phyloP scores from a whole-genome alignment of 1,140 invertebrate genomes.

The Saxidomus purpurata region DNA sequence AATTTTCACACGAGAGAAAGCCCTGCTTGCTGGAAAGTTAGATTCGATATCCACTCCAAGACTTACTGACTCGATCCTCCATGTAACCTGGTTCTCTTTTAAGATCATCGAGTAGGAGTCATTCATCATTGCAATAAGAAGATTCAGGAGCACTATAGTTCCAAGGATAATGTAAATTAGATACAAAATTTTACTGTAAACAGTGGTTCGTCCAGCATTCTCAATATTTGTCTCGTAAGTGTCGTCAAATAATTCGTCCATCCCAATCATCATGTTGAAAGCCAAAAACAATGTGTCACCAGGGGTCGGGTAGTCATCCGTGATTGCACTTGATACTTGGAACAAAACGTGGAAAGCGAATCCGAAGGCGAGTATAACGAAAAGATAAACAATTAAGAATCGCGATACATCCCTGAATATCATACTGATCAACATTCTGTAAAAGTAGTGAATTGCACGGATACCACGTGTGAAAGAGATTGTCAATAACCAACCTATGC shows the following conservation, averaged over 20 bases:
- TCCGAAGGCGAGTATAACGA: constrained; percentile 82
- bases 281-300: constrained; percentile 76
- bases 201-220: constrained; percentile 59
- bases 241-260: constrained; percentile 78
- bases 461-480: constrained; percentile 82
- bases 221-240: constrained; percentile 68
- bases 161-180: constrained; percentile 81
- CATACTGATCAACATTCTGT: constrained; percentile 82
- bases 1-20: constrained; percentile 31
- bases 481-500: constrained; percentile 81
- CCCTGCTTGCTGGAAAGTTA: constrained; percentile 67
- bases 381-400: constrained; percentile 82
- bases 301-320: constrained; percentile 67
- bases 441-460: constrained; percentile 82
- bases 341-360: constrained; percentile 81
- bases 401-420: constrained; percentile 79
- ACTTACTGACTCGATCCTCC: constrained; percentile 81
- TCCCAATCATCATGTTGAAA: constrained; percentile 83
- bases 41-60: constrained; percentile 81
- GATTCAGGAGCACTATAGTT: constrained; percentile 82
- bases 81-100: constrained; percentile 70
- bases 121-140: constrained; percentile 85
- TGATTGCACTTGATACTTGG: constrained; percentile 69
- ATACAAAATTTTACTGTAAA: constrained; percentile 77
- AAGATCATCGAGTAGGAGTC: constrained; percentile 81